A percentile compares a stretch with the other conserved stretches of the same genome.
These are phyloP conservation scores for Borostomias antarcticus DNA, from an alignment of 2,797 vertebrate species.

Conservation along the genomic window DNA sequence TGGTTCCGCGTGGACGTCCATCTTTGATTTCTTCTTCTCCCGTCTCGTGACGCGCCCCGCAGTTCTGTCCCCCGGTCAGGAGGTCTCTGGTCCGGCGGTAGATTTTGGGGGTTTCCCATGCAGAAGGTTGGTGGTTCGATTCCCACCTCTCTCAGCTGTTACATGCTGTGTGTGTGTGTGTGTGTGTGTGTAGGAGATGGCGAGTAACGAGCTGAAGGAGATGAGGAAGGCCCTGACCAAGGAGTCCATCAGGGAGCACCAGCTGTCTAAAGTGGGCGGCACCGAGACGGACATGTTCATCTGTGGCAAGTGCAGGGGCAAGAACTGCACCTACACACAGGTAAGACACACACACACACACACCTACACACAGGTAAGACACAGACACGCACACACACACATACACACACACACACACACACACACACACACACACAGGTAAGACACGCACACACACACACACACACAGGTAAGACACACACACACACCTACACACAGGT, in stretches of 20 bases:
- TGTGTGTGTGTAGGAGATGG: slow-evolving; percentile 86
- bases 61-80: too few relatives aligned
- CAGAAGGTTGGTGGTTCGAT: too few relatives aligned
- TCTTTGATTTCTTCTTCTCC: too few relatives aligned
- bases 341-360: slow-evolving; percentile 51
- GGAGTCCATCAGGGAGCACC: slow-evolving; percentile 95
- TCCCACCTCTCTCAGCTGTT: too few relatives aligned
- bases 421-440: too few relatives aligned
- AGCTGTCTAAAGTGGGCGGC: slow-evolving; percentile 92
- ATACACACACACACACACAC: too few relatives aligned
- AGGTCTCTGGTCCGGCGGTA: too few relatives aligned
- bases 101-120: too few relatives aligned
- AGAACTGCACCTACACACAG: slow-evolving; percentile 95
- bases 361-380: neutral
- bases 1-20: too few relatives aligned
- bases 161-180: slow-evolving; percentile 1
- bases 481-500: neutral
- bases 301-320: slow-evolving; percentile 91
- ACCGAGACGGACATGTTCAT: slow-evolving; percentile 93
- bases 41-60: too few relatives aligned
- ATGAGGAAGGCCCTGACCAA: slow-evolving; percentile 94
- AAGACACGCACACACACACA: too few relatives aligned
- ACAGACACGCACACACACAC: neutral
- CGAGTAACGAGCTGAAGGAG: slow-evolving; percentile 93
- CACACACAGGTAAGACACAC: too few relatives aligned